Base-by-base conservation (phyloP, 2,797 vertebrate genomes). In the Anguilla megastoma region DNA sequence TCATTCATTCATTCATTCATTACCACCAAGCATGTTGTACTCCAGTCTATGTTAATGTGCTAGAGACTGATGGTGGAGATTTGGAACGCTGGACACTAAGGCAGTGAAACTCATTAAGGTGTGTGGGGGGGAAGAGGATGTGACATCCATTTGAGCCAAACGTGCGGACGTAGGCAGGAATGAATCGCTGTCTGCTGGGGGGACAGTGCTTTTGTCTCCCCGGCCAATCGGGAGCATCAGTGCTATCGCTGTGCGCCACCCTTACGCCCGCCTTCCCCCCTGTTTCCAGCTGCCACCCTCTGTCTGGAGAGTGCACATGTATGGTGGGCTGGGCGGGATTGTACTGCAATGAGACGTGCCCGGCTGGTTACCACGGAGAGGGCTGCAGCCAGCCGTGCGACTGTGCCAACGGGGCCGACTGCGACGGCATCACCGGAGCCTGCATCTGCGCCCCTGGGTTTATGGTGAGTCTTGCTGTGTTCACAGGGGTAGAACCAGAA, bases 271-370 rank as follows among this genome's bases (percentile, higher is more conserved):
- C 94, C 91, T 58, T 45, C 48, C 80, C 6, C 30, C 14, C 60
- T 30, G 30, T 30, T 33, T 91, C 88, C 87, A 99, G 98, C 93
- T 99, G 99, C 95, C 99, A 99, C 90, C 99, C 99, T 0, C 95
- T 99, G 91, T 98, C 98, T 82, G 99, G 99, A 91, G 98, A 98
- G 90, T 99, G 99, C 91, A 96, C 96, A 89, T 99, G 99, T 95
- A 95, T 96, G 89, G 95, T 96, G 0, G 99, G 99, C 94, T 99
- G 98, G 98, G 96, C 97, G 24, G 98, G 98, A 54, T 96, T 96
- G 85, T 98, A 97, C 96, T 99, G 99, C 95, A 98, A 99, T 10
- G 98, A 99, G 92, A 97, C 96, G 87, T 99, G 99, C 92, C 96
- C 97, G 0, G 93, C 96, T 0, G 97, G 98, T 50, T 97, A 92